A percentile compares a stretch with the other conserved stretches of the same genome.
Evolutionary conservation across 2,797 vertebrate species (phyloP).

Genomic region (Aeoliscus strigatus): DNA sequence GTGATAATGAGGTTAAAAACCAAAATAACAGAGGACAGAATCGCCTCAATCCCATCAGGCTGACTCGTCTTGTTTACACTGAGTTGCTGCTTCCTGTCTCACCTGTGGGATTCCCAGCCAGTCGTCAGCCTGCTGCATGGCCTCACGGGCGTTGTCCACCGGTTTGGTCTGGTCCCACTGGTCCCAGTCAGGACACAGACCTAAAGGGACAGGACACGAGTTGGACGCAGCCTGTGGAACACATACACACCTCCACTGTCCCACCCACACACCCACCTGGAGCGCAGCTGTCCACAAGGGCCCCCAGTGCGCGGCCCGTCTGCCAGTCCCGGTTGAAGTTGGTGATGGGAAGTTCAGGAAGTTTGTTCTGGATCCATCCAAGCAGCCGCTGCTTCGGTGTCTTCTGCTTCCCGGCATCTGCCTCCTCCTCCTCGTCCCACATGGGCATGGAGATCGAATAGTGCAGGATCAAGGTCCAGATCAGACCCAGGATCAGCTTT

Average conservation of each 20-base stretch:
- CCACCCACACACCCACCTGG: conserved; percentile 73
- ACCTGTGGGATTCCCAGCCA: conserved; percentile 95
- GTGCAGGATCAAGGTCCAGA: conserved; percentile 97
- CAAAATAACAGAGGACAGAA: no score
- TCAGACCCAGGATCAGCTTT: conserved; percentile 91
- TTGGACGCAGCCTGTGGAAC: conserved; percentile 23
- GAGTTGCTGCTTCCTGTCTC: no score
- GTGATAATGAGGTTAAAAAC: no score
- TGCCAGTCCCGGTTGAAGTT: conserved; percentile 94
- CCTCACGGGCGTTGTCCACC: conserved; percentile 88
- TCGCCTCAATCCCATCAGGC: no score
- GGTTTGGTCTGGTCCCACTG: conserved; percentile 92
- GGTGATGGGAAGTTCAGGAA: conserved; percentile 91
- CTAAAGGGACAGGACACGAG: conserved; percentile 53
- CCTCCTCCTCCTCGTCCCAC: conserved; percentile 96
- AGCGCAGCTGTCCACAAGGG: conserved; percentile 93
- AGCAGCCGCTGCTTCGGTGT: conserved; percentile 92
- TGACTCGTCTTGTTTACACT: no score
- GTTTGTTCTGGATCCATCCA: conserved; percentile 96
- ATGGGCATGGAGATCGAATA: conserved; percentile 98
- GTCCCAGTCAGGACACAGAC: conserved; percentile 92
- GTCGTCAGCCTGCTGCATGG: conserved; percentile 94
- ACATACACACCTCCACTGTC: conserved; percentile 2
- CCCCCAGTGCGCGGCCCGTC: conserved; percentile 88
- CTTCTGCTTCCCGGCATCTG: conserved; percentile 85